Base-by-base conservation (phyloP, 2,797 vertebrate species). In the Paedocypris micromegethes region DNA sequence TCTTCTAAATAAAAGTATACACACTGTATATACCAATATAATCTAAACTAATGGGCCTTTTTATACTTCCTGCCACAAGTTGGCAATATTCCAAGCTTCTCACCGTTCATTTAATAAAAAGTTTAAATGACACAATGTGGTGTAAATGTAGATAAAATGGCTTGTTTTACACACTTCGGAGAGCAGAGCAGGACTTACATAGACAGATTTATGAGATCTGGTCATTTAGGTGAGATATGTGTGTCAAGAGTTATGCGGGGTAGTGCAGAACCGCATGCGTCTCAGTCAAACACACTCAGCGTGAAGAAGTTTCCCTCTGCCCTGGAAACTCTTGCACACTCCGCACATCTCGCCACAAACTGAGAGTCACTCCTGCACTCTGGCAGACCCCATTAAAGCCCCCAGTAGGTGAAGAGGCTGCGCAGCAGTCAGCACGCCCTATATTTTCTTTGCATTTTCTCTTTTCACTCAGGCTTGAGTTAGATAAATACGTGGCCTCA, bases 341-440 rank as follows among this genome's bases (percentile, higher is more conserved):
- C 60, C 66, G 64, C 51, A 73, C 58, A 50, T 56, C 59, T 68
- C 67, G 67, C 74, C 72, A 49, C 57, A 63, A 64, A 63, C 66
- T 52, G 58, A 44, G 5, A 44, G 72, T 45, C 67, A 48, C 73
- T 67, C 65, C 7, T 68, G 72, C 69, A 74, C 76, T 78, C 53
- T 78, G 66, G 74, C 74, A 76, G 76, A 76, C 69, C 64, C 65
- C 69, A 9, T 61, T 49, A 46, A 68, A 63, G 59, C 59, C 65
- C 46, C 58, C 54, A 39, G 67, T 61, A 69, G 62, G 62, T 74
- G 58, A 74, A 70, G 57, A 65, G 67, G 61, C 62, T 64, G 57
- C 59, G 49, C 54, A 72, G 72, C 74, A 70, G 66, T 64, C 7
- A 9, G 51, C 42, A 4, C 5, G 57, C 37, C 9, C 65, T 70